These are phyloP conservation scores for Oscheius sp. DNA, from an alignment of 2,888 invertebrate genomes.

Conservation along the genomic window DNA sequence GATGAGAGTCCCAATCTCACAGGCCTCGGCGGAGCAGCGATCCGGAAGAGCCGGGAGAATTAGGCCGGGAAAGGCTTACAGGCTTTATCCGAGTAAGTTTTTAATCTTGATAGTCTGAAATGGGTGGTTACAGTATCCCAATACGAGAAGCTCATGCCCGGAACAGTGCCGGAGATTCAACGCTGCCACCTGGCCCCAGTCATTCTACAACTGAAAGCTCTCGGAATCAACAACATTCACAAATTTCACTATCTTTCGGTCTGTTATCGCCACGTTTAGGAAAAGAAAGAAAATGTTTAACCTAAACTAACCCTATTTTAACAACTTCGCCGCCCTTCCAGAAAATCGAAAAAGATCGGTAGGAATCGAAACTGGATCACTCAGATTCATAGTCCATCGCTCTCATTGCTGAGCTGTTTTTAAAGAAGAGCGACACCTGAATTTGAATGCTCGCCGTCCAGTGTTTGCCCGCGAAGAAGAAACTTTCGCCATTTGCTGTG, in stretches of 20 bases:
- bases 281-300: too few species aligned
- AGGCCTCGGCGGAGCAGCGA: constrained; percentile 87
- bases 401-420: too few species aligned
- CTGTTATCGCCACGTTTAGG: background rate
- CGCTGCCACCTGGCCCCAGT: constrained; percentile 87
- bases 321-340: too few species aligned
- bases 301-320: too few species aligned
- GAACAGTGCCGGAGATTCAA: constrained; percentile 91
- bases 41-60: constrained; percentile 92
- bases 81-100: constrained; percentile 73
- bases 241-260: constrained; percentile 86
- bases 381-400: too few species aligned
- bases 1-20: constrained; percentile 73
- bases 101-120: background rate
- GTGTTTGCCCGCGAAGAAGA: too few species aligned
- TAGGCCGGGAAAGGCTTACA: constrained; percentile 85
- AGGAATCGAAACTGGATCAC: too few species aligned
- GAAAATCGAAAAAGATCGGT: too few species aligned
- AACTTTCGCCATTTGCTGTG: too few species aligned
- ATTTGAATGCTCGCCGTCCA: too few species aligned
- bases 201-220: constrained; percentile 88
- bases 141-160: constrained; percentile 80
- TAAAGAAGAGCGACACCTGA: too few species aligned
- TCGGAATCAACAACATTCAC: constrained; percentile 91
- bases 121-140: constrained; percentile 79